phyloP scores from a whole-genome alignment of 2,888 invertebrate genomes.

The Mycalesis mineus region DNA sequence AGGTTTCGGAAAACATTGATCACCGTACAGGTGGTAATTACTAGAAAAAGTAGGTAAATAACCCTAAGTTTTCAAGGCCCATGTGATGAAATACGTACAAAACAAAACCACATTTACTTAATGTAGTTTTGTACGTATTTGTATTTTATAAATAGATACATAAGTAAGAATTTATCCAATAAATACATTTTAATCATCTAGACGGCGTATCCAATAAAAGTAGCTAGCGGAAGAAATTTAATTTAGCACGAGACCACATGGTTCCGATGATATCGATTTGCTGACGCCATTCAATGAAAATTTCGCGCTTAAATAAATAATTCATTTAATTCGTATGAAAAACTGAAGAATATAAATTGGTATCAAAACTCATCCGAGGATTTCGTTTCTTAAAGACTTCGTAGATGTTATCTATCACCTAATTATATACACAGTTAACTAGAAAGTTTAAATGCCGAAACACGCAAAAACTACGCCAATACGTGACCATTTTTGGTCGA shows the following conservation, averaged over 20 bases:
- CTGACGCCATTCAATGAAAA: constrained; percentile 47
- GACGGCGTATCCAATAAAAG: not conserved
- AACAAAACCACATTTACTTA: too few relatives aligned
- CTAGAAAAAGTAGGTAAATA: too few relatives aligned
- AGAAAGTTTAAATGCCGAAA: constrained; percentile 5
- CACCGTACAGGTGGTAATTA: too few relatives aligned
- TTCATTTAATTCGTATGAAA: not conserved
- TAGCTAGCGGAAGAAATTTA: not conserved
- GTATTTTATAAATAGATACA: too few relatives aligned
- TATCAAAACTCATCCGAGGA: not conserved
- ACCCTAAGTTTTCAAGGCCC: too few relatives aligned
- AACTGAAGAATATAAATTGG: not conserved
- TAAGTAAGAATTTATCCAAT: not conserved
- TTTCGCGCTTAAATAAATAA: constrained; percentile 41
- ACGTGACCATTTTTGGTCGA: not conserved
- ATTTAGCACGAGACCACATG: constrained; percentile 40
- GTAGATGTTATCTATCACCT: constrained; percentile 2
- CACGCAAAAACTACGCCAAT: not conserved
- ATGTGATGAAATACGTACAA: too few relatives aligned
- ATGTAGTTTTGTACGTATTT: too few relatives aligned
- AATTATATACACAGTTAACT: constrained; percentile 20
- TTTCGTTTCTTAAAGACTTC: not conserved
- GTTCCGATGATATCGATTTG: constrained; percentile 53
- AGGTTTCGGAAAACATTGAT: too few relatives aligned
- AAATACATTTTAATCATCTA: not conserved